phyloP scores from a whole-genome alignment of 2,888 invertebrate species.

The Nomada lathburiana region DNA sequence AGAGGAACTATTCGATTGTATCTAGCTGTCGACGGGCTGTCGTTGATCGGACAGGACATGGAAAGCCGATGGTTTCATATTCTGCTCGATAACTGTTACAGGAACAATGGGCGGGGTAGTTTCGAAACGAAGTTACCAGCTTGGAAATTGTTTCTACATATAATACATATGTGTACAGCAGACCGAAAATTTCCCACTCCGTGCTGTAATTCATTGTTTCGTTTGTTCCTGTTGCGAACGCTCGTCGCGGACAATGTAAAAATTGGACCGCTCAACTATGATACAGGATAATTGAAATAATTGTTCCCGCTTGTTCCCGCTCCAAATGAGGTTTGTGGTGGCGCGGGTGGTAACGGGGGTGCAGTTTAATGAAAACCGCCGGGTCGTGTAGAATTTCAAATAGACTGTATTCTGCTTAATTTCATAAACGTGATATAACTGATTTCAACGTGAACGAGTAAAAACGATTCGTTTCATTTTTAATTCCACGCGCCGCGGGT shows the following conservation, averaged over 20 bases:
- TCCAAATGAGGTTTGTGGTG: neutral
- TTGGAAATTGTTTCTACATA: slow-evolving; percentile 45
- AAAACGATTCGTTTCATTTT: too few species aligned
- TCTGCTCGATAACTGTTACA: slow-evolving; percentile 54
- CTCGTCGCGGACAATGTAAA: neutral
- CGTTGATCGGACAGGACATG: slow-evolving; percentile 31
- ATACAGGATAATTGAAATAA: slow-evolving; percentile 21
- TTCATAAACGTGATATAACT: neutral
- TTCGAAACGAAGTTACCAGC: slow-evolving; percentile 45
- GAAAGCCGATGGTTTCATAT: slow-evolving; percentile 51
- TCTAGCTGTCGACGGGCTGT: slow-evolving; percentile 13
- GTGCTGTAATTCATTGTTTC: slow-evolving; percentile 5
- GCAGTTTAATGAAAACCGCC: slow-evolving; percentile 8
- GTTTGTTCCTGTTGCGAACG: neutral
- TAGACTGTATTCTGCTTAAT: neutral
- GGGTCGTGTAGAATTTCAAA: neutral
- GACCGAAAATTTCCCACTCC: slow-evolving; percentile 2
- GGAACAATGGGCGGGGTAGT: slow-evolving; percentile 53
- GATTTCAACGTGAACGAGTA: too few species aligned
- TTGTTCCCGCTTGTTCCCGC: slow-evolving; percentile 12
- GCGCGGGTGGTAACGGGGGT: neutral
- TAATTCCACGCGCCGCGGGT: too few species aligned
- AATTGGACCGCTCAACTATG: neutral
- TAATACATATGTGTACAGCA: neutral
- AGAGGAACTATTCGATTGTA: slow-evolving; percentile 48